Evolutionary conservation across 2,888 invertebrate genomes (phyloP).

Genomic region (Lasiommata megera): DNA sequence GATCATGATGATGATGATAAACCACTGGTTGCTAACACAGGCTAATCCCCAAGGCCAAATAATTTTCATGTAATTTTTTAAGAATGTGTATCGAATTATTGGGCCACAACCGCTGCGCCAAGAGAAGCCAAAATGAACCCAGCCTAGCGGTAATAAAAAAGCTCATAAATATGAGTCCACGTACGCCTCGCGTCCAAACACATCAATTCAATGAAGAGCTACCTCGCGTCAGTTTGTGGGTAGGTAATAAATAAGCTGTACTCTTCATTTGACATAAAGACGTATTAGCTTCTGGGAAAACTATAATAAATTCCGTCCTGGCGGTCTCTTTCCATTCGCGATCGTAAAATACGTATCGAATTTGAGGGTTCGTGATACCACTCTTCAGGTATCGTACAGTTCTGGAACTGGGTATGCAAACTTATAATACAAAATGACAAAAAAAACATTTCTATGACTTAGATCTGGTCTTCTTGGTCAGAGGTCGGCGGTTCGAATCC

Average conservation of each 20-base stretch:
- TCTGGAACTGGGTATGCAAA: no score
- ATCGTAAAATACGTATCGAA: constrained; percentile 25
- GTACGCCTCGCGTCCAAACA: constrained; percentile 6
- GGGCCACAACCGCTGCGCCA: not conserved
- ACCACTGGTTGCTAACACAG: no score
- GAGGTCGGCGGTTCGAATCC: no score
- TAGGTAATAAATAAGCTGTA: constrained; percentile 8
- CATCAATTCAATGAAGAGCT: constrained; percentile 13
- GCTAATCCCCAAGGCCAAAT: no score
- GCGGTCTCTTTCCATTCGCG: constrained; percentile 20
- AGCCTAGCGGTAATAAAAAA: not conserved
- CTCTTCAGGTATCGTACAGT: not conserved
- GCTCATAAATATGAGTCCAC: constrained; percentile 8
- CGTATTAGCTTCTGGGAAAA: constrained; percentile 23
- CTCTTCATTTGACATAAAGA: constrained; percentile 22
- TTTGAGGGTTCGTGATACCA: constrained; percentile 8
- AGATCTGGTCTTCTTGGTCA: no score
- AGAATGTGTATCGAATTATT: no score
- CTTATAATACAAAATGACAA: no score
- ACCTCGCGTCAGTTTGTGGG: constrained; percentile 4
- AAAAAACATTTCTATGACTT: no score
- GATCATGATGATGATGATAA: no score
- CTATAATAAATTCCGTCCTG: constrained; percentile 24
- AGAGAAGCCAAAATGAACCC: not conserved
- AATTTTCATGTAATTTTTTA: no score